Conservation (phyloP, 2,113 vertebrate species). For the Tursiops truncatus region DNA sequence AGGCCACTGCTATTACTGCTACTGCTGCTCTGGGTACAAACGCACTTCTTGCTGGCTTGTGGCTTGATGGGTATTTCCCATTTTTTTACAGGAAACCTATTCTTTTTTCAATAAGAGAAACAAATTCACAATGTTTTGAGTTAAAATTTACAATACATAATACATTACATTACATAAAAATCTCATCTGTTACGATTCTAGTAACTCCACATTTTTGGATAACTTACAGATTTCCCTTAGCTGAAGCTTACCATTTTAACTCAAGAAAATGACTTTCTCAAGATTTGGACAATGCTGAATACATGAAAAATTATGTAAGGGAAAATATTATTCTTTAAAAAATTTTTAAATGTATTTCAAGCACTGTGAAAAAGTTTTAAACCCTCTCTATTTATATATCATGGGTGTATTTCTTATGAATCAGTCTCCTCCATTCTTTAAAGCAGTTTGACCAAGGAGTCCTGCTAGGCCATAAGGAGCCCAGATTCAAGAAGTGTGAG, state of each 20-base stretch:
- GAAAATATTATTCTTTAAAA: neutral
- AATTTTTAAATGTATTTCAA: neutral
- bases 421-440: neutral
- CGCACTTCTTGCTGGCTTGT: neutral
- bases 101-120: neutral
- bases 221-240: neutral
- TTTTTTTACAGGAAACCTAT: neutral
- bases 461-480: neutral
- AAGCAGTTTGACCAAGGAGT: neutral
- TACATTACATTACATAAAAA: neutral
- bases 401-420: neutral
- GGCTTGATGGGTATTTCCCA: too few species aligned
- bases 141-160: neutral
- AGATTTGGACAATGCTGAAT: neutral
- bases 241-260: neutral
- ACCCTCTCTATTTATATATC: neutral
- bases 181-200: neutral
- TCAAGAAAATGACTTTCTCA: neutral
- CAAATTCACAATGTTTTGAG: neutral
- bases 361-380: neutral
- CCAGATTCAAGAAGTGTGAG: neutral
- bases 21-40: neutral
- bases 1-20: rapidly evolving
- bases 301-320: neutral
- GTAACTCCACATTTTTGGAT: neutral